A percentile compares a stretch with the other conserved stretches of the same genome.
These are phyloP conservation scores for Oreocharis arfaki DNA, from an alignment of 2,113 vertebrate genomes.

Conservation along the genomic window DNA sequence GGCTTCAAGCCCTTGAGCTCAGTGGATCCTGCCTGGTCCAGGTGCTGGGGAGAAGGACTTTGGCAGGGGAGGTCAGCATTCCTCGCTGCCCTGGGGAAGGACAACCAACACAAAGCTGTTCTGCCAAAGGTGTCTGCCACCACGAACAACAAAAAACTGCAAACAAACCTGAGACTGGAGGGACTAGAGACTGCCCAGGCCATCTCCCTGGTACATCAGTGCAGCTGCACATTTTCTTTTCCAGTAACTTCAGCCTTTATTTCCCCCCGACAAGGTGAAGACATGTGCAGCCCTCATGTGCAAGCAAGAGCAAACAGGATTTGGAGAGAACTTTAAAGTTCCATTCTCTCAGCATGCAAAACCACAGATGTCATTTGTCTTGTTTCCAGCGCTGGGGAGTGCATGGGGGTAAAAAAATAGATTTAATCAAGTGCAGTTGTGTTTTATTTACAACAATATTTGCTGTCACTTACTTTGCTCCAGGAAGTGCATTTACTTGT, in stretches of 20 bases:
- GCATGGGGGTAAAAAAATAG: neutral
- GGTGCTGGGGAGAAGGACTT: neutral
- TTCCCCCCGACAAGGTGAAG: neutral
- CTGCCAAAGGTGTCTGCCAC: neutral
- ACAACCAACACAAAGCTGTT: neutral
- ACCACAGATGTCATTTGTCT: neutral
- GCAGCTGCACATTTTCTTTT: neutral
- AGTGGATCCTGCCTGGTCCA: neutral
- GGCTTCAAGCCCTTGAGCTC: neutral
- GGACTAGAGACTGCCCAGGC: neutral
- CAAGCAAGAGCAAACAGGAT: neutral
- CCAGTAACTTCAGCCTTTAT: neutral
- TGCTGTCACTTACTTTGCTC: neutral
- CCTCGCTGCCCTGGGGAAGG: neutral
- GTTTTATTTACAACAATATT: neutral
- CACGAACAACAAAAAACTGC: fast-evolving
- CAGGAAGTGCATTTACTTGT: neutral
- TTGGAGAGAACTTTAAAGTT: neutral
- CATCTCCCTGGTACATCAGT: fast-evolving
- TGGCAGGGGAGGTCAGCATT: neutral
- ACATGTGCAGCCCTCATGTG: fast-evolving
- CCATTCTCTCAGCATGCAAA: neutral
- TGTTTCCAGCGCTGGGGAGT: neutral
- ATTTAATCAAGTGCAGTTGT: neutral
- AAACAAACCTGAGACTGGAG: fast-evolving